Evolutionary conservation across 2,113 vertebrate species (phyloP), one percentile per base, ranked within the genome.

Genomic region (Phaethon lepturus): DNA sequence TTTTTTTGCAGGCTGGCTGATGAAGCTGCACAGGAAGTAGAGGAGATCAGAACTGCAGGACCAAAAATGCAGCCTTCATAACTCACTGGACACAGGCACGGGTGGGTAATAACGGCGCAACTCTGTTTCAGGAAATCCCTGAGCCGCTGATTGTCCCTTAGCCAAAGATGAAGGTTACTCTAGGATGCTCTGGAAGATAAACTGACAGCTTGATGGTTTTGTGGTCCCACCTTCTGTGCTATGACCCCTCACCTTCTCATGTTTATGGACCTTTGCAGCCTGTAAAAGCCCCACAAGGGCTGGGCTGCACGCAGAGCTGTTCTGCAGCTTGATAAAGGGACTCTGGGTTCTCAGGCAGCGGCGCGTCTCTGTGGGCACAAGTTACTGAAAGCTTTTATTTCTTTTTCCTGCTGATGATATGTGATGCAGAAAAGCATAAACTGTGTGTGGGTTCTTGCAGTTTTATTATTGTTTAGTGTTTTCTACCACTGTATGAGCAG

Each of bases 291-390:
- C 13, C 22, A 9, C 4, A 6, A 6, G 0, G 12, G 24, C 62
- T 49, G 40, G 35, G 13, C 17, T 47, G 40, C 1, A 2, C 9
- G 5, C 31, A 42, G 58, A 17, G 42, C 8, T 2, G 2, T 25
- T 45, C 40, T 52, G 58, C 49, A 72, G 44, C 33, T 35, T 45
- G 8, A 13, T 20, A 8, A 49, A 59, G 11, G 18, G 18, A 13
- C 16, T 66, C 11, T 9, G 11, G 11, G 6, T 24, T 88, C 76
- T 52, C 53, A 1, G 5, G 24, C 45, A 73, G 49, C 33, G 49
- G 19, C 0, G 0, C 1, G 1, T 53, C 28, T n/a, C 42, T 53
- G 7, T 23, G 16, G 22, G 4, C 42, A 10, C 24, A 73, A 33
- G 17, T 42, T 38, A 42, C 52, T 52, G 26, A 55, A 66, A 53